Evolutionary conservation across 2,888 invertebrate genomes (phyloP).

Genomic region (Baccha elongata): DNA sequence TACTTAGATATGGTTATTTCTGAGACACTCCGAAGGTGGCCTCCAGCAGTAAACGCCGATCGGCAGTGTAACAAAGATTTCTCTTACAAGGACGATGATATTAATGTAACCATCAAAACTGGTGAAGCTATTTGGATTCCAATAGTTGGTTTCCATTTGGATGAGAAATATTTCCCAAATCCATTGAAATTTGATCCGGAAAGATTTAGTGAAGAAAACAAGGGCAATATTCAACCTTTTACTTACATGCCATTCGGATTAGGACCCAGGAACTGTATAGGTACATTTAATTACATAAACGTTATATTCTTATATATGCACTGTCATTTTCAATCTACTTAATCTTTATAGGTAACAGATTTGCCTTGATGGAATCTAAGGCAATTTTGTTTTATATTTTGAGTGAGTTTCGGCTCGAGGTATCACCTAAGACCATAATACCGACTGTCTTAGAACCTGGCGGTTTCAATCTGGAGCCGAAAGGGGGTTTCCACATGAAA

Average conservation of each 20-base stretch:
- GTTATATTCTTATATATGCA: too few species aligned
- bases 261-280: constrained; percentile 86
- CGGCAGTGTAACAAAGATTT: constrained; percentile 84
- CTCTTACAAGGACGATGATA: constrained; percentile 77
- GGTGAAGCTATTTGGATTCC: constrained; percentile 80
- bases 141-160: constrained; percentile 82
- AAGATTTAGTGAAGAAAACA: constrained; percentile 85
- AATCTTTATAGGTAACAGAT: constrained; percentile 79
- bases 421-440: constrained; percentile 76
- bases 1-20: constrained; percentile 85
- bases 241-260: constrained; percentile 84
- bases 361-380: constrained; percentile 80
- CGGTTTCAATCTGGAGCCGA: constrained; percentile 77
- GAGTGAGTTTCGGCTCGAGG: constrained; percentile 76
- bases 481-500: constrained; percentile 79
- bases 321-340: too few species aligned
- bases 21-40: constrained; percentile 84
- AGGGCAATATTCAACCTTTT: constrained; percentile 82
- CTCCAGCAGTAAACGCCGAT: constrained; percentile 82
- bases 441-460: constrained; percentile 76
- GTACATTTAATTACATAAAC: too few species aligned
- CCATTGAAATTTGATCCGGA: constrained; percentile 85
- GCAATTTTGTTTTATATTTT: constrained; percentile 78
- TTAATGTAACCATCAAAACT: constrained; percentile 77
- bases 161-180: constrained; percentile 83